phyloP scores from a whole-genome alignment of 2,888 invertebrate species.

The Charanyca ferruginea region DNA sequence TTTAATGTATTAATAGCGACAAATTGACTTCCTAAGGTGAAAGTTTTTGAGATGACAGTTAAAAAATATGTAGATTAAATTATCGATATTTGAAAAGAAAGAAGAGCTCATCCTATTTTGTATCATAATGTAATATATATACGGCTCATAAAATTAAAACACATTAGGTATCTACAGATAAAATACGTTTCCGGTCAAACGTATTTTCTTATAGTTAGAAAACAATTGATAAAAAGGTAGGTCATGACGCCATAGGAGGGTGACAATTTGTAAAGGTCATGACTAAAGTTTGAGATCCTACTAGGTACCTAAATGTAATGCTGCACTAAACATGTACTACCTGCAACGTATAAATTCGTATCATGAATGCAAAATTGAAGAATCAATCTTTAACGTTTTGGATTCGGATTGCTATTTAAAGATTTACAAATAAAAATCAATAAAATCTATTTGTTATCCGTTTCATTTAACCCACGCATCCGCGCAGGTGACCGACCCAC shows the following conservation, averaged over 20 bases:
- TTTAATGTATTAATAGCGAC: conserved; percentile 27
- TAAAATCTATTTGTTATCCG: conserved; percentile 45
- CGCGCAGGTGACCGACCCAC: conserved; percentile 70
- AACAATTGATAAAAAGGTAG: not conserved
- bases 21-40: conserved; percentile 18
- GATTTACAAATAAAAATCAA: conserved; percentile 46
- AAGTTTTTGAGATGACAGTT: conserved; percentile 1
- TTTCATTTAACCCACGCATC: conserved; percentile 63
- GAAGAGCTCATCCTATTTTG: not conserved
- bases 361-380: too few relatives aligned
- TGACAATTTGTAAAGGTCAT: not conserved
- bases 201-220: not conserved
- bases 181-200: not conserved
- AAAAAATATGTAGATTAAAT: not conserved
- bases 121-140: conserved; percentile 3
- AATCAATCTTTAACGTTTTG: too few relatives aligned
- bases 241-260: not conserved
- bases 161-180: conserved; percentile 19
- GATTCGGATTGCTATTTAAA: conserved; percentile 15
- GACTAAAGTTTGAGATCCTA: not conserved
- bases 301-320: not conserved
- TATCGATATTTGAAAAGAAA: not conserved
- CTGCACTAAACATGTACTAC: not conserved
- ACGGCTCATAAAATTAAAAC: conserved; percentile 4
- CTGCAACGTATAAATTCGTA: conserved; percentile 7